Base-by-base conservation (phyloP, 2,797 vertebrate species). In the Agapornis canus region DNA sequence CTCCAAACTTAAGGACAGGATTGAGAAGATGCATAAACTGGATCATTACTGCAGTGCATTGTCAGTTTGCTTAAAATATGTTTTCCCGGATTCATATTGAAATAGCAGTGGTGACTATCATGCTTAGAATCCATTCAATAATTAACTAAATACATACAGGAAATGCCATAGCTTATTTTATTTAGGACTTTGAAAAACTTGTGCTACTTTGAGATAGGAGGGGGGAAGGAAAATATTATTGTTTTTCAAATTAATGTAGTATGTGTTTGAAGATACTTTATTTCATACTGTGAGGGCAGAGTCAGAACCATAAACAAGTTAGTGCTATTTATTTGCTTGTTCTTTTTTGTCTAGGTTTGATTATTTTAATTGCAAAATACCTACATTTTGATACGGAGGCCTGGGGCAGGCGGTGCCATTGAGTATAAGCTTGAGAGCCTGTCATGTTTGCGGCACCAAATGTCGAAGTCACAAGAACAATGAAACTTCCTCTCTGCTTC, bases 161-260 rank as follows among this genome's bases (percentile, higher is more conserved):
- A 96, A 97, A 96, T 92, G 80, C 86, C 84, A 69, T 87, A 43
- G 91, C 89, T 96, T 95, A 84, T 90, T 92, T 95, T 94, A 93
- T 77, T 79, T 60, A 47, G 90, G 92, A 82, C 84, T 94, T 95
- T 51, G 78, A 80, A 93, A 95, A 87, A 65, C 69, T 92, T 65
- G 1, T 92, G 87, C 82, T 73, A 77, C 90, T 92, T 95, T 93
- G 95, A 95, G 95, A 92, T 94, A 92, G 80, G 93, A 83, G 60
- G 54, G 61, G 84, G 89, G 85, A 94, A 89, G 89, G 86, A 92
- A 92, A 91, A 92, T 95, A 72, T 92, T 94, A 59, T 80, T 95
- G 89, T 90, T 96, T 96, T 87, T 61, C 70, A 65, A 70, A 86
- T 91, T 94, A 94, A 65, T 43, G 54, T 76, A 86, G 68, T 61